phyloP scores from a whole-genome alignment of 2,888 invertebrate species.

The Cataglyphis albicans region DNA sequence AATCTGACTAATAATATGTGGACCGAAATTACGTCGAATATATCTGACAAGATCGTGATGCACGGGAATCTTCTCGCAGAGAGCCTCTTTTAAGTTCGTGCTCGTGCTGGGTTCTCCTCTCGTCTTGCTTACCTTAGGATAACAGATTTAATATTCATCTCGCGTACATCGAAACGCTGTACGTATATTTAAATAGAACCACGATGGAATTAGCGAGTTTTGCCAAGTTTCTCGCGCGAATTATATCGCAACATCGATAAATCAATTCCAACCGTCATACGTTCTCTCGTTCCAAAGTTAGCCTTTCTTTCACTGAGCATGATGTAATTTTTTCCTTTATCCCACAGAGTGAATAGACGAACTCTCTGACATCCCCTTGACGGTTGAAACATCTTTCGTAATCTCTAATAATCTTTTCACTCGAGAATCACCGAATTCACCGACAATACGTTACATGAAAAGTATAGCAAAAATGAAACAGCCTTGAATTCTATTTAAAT shows the following conservation, averaged over 20 bases:
- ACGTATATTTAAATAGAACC: neutral
- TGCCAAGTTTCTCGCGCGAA: conserved; percentile 16
- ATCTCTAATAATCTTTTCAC: conserved; percentile 15
- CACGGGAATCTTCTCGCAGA: conserved; percentile 81
- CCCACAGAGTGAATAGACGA: neutral
- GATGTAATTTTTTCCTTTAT: conserved; percentile 1
- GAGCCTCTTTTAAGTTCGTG: conserved; percentile 79
- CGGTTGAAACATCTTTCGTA: conserved; percentile 53
- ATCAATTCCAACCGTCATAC: conserved; percentile 73
- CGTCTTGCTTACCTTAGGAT: conserved; percentile 69
- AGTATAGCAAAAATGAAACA: neutral
- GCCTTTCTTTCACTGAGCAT: neutral
- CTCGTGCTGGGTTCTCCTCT: conserved; percentile 79
- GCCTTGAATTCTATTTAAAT: neutral
- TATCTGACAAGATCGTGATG: conserved; percentile 80
- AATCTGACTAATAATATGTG: conserved; percentile 75
- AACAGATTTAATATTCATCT: conserved; percentile 10
- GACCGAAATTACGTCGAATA: conserved; percentile 77
- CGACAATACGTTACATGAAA: neutral
- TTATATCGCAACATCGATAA: conserved; percentile 48
- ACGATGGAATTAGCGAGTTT: neutral
- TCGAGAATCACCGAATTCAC: neutral
- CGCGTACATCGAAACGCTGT: neutral
- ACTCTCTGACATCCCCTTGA: conserved; percentile 21
- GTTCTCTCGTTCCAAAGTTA: conserved; percentile 42